Evolutionary conservation across 92 coral and sea anemone species (phyloP), one percentile per base, ranked within the genome.

Genomic region (Porites rus): DNA sequence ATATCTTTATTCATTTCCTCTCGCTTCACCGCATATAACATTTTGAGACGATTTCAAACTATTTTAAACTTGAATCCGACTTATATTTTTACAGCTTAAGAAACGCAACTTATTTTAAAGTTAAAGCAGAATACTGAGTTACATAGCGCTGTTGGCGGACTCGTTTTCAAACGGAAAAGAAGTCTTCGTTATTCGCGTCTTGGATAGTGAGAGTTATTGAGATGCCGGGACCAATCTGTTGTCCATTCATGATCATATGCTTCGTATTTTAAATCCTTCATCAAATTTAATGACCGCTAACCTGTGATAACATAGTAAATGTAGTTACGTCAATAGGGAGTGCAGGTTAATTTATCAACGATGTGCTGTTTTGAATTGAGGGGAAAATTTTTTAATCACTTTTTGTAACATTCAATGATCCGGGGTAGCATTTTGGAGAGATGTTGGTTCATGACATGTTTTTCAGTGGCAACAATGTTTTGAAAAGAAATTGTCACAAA

Each of bases 21-120:
- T 58, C n/a, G 19, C 80, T 72, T 83, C 70, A 22, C 38, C 14
- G 46, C 46, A 63, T 80, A 83, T 50, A 63, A 72, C 51, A 64
- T 64, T 53, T 83, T 50, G 21, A 72, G 80, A 74, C 16, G 14
- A 56, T 1, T 51, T 73, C 79, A 83, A 83, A 83, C 73, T 83
- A 83, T 83, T 56, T 74, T 70, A 46, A 22, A 72, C 46, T 38
- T 38, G 46, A 38, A 38, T 38, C 46, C 46, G 46, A 38, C 72
- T 79, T 50, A 18, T 73, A 62, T 83, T 83, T 72, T 14, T 81
- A 60, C 51, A 38, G 51, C 46, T 54, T 43, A 56, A 65, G 52
- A 5, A 81, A 70, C 20, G 72, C 38, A 64, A 62, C 61, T 28
- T 60, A 83, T 58, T 18, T 53, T 1, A 0, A 62, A 83, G 61